phyloP scores from a whole-genome alignment of 2,113 vertebrate species.

The Gadus macrocephalus region DNA sequence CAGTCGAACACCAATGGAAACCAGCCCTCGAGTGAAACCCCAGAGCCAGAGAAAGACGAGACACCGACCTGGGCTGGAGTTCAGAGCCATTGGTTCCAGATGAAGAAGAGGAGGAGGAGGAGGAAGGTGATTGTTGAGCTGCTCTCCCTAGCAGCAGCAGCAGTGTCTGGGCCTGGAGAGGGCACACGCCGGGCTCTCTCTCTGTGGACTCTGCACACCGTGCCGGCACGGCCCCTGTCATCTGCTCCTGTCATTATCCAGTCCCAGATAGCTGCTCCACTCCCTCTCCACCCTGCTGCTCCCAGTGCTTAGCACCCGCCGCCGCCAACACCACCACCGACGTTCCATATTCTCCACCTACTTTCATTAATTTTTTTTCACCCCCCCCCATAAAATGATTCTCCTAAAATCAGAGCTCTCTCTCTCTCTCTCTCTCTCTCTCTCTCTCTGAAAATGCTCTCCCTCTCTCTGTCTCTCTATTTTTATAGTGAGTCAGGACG shows the following conservation, averaged over 20 bases:
- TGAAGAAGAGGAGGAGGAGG: too few species aligned
- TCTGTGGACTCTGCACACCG: conserved; percentile 52
- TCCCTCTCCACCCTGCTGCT: background rate
- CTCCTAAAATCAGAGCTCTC: background rate
- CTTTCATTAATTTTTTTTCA: background rate
- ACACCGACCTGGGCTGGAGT: conserved; percentile 73
- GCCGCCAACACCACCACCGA: background rate
- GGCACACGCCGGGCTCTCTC: conserved; percentile 4
- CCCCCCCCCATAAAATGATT: background rate
- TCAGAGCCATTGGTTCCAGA: conserved; percentile 61
- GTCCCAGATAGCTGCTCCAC: conserved; percentile 29
- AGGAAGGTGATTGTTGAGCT: conserved; percentile 7
- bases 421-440: too few species aligned
- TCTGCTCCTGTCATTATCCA: conserved; percentile 54
- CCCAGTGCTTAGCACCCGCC: background rate
- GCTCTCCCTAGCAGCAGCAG: conserved; percentile 36
- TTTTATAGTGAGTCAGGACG: too few species aligned
- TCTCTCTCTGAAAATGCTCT: too few species aligned
- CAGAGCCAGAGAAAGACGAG: background rate
- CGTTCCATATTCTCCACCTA: background rate
- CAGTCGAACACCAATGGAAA: background rate
- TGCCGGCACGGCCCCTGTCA: conserved; percentile 52
- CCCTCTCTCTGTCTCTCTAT: too few species aligned
- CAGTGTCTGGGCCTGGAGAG: too few species aligned
- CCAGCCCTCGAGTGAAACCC: background rate